Evolutionary conservation across 2,113 vertebrate species (phyloP).

Genomic region (Fulica atra): DNA sequence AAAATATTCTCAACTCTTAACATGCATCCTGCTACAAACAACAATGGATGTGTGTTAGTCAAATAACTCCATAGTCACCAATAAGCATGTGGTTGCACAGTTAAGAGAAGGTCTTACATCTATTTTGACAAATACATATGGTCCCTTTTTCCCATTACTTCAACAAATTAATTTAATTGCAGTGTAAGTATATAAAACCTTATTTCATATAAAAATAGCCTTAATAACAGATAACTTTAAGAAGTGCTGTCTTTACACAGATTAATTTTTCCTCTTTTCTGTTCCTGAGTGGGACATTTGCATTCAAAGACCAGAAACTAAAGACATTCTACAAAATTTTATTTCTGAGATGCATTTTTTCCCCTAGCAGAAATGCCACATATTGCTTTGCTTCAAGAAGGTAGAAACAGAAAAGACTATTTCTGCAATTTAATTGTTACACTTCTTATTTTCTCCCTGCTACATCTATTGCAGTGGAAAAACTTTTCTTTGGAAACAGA

Average conservation of each 20-base stretch:
- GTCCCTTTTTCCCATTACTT: neutral
- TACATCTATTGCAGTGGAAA: neutral
- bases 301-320: neutral
- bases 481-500: neutral
- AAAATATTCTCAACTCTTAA: neutral
- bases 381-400: neutral
- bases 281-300: neutral
- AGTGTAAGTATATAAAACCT: neutral
- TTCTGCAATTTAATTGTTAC: neutral
- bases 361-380: neutral
- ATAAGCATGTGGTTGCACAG: neutral
- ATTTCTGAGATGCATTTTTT: neutral
- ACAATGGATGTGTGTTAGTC: neutral
- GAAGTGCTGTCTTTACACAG: neutral
- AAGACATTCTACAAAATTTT: neutral
- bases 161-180: neutral
- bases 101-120: neutral
- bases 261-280: neutral
- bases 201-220: neutral
- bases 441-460: neutral
- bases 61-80: neutral
- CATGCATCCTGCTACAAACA: neutral
- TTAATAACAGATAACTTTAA: neutral
- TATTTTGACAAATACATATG: neutral
- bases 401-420: neutral